phyloP scores from a whole-genome alignment of 2,797 vertebrate genomes.

The Argentina silus region DNA sequence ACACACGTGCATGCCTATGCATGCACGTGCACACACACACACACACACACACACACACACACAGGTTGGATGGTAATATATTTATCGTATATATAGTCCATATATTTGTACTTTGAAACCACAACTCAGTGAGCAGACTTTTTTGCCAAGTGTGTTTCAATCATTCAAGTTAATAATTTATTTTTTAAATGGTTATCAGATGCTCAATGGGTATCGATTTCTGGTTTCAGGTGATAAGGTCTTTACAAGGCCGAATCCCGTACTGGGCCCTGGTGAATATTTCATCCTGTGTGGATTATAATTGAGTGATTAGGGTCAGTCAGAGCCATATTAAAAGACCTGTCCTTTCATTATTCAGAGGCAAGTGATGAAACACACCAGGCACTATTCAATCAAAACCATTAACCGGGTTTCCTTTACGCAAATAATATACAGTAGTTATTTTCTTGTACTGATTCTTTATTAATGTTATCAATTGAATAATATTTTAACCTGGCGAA shows the following conservation, averaged over 20 bases:
- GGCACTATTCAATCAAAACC: conserved; percentile 24
- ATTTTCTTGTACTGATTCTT: not conserved
- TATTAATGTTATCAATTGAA: not conserved
- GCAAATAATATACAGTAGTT: not conserved
- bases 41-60: not conserved
- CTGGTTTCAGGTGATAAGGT: conserved; percentile 63
- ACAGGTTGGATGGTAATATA: not conserved
- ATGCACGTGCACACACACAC: not conserved
- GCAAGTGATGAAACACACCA: conserved; percentile 52
- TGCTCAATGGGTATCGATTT: conserved; percentile 67
- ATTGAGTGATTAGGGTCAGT: conserved; percentile 63
- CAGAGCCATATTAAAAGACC: conserved; percentile 48
- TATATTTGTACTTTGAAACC: too few species aligned
- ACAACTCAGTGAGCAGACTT: not conserved
- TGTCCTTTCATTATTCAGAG: conserved; percentile 55
- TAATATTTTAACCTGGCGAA: conserved; percentile 6
- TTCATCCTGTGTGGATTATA: conserved; percentile 63
- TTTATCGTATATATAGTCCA: too few species aligned
- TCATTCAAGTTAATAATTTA: not conserved
- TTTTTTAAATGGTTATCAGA: conserved; percentile 59
- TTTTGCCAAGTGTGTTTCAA: not conserved
- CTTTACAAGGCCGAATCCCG: conserved; percentile 43
- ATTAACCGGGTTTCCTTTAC: conserved; percentile 27
- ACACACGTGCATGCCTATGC: conserved; percentile 5
- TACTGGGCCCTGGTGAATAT: conserved; percentile 54